Evolutionary conservation across 1,140 invertebrate species (phyloP).

Genomic region (Scaptomyza pallida): DNA sequence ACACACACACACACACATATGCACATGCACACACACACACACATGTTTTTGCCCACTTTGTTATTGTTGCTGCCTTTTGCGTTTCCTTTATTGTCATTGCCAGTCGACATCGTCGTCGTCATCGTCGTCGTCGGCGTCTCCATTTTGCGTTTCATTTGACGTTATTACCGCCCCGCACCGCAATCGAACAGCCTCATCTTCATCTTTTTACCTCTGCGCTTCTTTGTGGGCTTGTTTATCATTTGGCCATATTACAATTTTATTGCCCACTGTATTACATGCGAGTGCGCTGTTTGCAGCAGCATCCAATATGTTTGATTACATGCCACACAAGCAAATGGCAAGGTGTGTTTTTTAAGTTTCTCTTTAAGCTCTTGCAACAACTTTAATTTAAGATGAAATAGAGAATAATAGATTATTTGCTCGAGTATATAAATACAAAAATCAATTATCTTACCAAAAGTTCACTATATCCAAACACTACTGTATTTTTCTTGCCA

Average conservation of each 20-base stretch:
- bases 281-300: slow-evolving; percentile 18
- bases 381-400: too few relatives aligned
- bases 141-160: slow-evolving; percentile 58
- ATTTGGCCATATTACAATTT: slow-evolving; percentile 69
- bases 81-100: slow-evolving; percentile 72
- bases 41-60: slow-evolving; percentile 19
- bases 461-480: too few relatives aligned
- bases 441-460: too few relatives aligned
- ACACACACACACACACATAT: slow-evolving; percentile 16
- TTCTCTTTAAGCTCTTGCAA: slow-evolving; percentile 33
- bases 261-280: slow-evolving; percentile 62
- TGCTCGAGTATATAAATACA: too few relatives aligned
- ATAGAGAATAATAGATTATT: too few relatives aligned
- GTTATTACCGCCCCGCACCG: slow-evolving; percentile 47
- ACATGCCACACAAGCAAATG: slow-evolving; percentile 21
- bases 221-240: slow-evolving; percentile 44
- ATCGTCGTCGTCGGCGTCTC: slow-evolving; percentile 22
- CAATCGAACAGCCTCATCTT: background rate
- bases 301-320: slow-evolving; percentile 63
- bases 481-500: background rate
- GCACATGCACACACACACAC: slow-evolving; percentile 8
- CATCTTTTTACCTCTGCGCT: slow-evolving; percentile 16
- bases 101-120: slow-evolving; percentile 28
- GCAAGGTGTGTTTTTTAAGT: slow-evolving; percentile 34
- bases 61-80: slow-evolving; percentile 38